Conservation (phyloP, 2,888 invertebrate species). For the Ichneumoninae sp. region DNA sequence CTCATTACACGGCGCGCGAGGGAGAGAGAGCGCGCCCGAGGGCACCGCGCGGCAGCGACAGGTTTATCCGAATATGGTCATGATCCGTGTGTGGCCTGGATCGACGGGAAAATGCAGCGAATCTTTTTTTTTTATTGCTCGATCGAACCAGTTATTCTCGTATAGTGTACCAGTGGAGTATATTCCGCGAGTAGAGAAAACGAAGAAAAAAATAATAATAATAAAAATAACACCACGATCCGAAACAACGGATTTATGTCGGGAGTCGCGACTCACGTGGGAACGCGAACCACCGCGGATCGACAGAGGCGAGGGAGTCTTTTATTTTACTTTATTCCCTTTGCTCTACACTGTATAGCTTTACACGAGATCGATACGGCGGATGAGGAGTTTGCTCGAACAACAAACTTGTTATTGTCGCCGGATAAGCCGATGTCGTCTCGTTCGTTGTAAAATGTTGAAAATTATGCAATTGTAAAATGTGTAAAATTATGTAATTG, state of each 20-base stretch:
- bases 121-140: constrained; percentile 47
- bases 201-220: constrained; percentile 7
- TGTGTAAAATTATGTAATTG: background rate
- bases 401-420: constrained; percentile 26
- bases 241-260: constrained; percentile 52
- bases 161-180: constrained; percentile 27
- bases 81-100: constrained; percentile 73
- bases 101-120: constrained; percentile 66
- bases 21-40: constrained; percentile 18
- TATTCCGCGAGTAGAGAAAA: background rate
- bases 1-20: constrained; percentile 46
- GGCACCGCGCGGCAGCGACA: constrained; percentile 63
- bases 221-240: constrained; percentile 7
- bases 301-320: background rate
- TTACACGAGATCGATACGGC: constrained; percentile 7
- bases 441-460: background rate
- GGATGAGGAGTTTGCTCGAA: constrained; percentile 20
- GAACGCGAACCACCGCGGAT: constrained; percentile 25
- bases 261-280: constrained; percentile 37
- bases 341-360: constrained; percentile 1
- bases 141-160: constrained; percentile 67
- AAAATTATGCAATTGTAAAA: background rate
- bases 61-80: constrained; percentile 73
- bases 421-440: background rate
- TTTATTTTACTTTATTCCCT: constrained; percentile 27